Percentiles rank a stretch among this genome's conserved stretches.
Evolutionary conservation across 2,113 vertebrate species (phyloP).

Genomic region (Canis aureus): DNA sequence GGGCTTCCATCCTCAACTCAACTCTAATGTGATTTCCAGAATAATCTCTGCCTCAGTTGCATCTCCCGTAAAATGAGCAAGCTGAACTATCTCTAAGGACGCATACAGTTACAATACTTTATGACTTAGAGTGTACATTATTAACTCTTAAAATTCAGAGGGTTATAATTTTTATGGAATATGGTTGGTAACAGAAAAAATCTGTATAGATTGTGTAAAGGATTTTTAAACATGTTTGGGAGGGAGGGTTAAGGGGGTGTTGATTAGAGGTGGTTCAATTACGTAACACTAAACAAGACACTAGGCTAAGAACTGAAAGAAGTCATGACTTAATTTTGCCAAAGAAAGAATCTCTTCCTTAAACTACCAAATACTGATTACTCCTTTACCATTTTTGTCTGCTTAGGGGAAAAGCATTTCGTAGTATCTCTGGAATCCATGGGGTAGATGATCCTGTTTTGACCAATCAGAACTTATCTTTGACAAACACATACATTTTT

Average conservation of each 20-base stretch:
- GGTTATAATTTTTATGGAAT: constrained; percentile 10
- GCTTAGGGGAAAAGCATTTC: background rate
- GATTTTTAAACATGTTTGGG: background rate
- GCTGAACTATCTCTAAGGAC: background rate
- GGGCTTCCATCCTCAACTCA: background rate
- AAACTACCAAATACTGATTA: background rate
- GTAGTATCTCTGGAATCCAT: background rate
- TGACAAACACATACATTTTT: background rate
- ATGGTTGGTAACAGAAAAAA: constrained; percentile 21
- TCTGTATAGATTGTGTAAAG: background rate
- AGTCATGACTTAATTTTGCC: background rate
- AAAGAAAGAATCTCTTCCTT: background rate
- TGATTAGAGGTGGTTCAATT: background rate
- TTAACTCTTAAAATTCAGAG: constrained; percentile 51
- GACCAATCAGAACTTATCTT: background rate
- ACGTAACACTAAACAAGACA: background rate
- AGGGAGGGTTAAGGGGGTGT: no score
- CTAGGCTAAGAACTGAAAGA: background rate
- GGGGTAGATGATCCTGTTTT: background rate
- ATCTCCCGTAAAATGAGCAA: background rate
- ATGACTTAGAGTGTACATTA: background rate
- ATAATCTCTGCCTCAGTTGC: background rate
- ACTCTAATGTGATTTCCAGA: background rate
- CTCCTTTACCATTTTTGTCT: background rate
- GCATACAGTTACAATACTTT: background rate